These are phyloP conservation scores for Trachelus troglodyta DNA, from an alignment of 2,888 invertebrate genomes.

Conservation along the genomic window DNA sequence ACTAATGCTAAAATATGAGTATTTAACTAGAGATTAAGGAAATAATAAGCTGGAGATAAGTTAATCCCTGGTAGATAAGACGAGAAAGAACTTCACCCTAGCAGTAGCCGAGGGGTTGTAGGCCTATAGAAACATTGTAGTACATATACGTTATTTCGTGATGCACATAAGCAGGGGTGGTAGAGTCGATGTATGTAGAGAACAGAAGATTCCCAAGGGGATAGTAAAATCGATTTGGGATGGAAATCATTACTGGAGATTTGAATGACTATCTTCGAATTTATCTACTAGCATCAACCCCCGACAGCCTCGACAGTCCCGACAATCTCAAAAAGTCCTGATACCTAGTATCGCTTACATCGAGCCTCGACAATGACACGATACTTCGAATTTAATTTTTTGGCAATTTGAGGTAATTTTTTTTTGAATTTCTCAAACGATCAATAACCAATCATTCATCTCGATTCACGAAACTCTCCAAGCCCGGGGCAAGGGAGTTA, in stretches of 20 bases:
- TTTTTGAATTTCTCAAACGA: neutral
- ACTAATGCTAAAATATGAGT: conserved; percentile 65
- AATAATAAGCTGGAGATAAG: conserved; percentile 66
- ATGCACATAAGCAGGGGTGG: neutral
- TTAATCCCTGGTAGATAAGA: conserved; percentile 62
- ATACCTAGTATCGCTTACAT: neutral
- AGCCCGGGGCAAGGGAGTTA: neutral
- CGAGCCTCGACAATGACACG: neutral
- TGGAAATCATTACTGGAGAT: conserved; percentile 66
- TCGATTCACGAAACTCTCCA: neutral
- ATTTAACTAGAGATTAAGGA: conserved; percentile 65
- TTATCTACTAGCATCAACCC: conserved; percentile 46
- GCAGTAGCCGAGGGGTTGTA: conserved; percentile 33
- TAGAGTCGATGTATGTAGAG: neutral
- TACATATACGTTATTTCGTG: conserved; percentile 7
- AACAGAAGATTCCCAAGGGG: conserved; percentile 60
- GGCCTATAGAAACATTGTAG: conserved; percentile 23
- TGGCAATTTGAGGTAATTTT: neutral
- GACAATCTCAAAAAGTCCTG: neutral
- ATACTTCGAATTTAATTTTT: neutral
- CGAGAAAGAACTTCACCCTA: conserved; percentile 35
- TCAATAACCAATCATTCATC: neutral
- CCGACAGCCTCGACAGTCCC: neutral
- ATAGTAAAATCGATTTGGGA: conserved; percentile 63
- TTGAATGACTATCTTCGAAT: conserved; percentile 64